These are phyloP conservation scores for Cryptophagus acutangulus DNA, from an alignment of 2,888 invertebrate genomes.

Conservation along the genomic window DNA sequence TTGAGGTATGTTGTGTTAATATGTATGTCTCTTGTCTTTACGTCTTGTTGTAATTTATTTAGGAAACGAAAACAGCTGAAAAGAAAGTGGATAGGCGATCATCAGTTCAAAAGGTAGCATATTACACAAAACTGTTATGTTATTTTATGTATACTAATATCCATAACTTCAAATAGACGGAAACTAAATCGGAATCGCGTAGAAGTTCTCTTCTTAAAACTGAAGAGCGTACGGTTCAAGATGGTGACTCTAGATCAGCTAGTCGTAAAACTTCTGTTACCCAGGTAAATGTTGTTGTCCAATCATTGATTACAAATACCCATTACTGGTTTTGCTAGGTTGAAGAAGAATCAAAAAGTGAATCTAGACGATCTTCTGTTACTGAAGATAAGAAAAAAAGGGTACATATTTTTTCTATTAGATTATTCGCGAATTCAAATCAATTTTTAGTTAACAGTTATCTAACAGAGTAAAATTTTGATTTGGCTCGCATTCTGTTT, in stretches of 20 bases:
- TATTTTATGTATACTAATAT: slow-evolving; percentile 1
- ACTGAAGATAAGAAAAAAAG: slow-evolving; percentile 47
- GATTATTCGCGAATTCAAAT: too few species aligned
- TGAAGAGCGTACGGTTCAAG: slow-evolving; percentile 44
- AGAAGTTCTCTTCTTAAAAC: slow-evolving; percentile 43
- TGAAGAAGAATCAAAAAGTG: slow-evolving; percentile 22
- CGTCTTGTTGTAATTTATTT: slow-evolving; percentile 25
- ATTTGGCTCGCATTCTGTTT: too few species aligned
- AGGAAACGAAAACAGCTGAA: slow-evolving; percentile 57
- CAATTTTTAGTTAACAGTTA: too few species aligned
- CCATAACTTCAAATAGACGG: slow-evolving; percentile 33
- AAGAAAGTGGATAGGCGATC: slow-evolving; percentile 49
- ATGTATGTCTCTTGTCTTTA: slow-evolving; percentile 21
- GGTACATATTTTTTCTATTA: slow-evolving; percentile 24
- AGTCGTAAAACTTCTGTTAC: slow-evolving; percentile 45
- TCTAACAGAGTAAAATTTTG: too few species aligned
- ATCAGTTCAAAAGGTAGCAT: slow-evolving; percentile 40
- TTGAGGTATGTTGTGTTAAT: slow-evolving; percentile 34
- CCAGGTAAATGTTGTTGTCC: slow-evolving; percentile 37
- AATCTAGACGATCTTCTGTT: slow-evolving; percentile 50
- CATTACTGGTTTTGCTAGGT: too few species aligned
- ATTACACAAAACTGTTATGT: slow-evolving; percentile 4
- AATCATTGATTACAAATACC: too few species aligned
- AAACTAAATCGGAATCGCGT: slow-evolving; percentile 43
- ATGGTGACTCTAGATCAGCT: slow-evolving; percentile 41